A percentile compares a stretch with the other conserved stretches of the same genome.
These are phyloP conservation scores for Hemaris fuciformis DNA, from an alignment of 2,888 invertebrate genomes.

Conservation along the genomic window DNA sequence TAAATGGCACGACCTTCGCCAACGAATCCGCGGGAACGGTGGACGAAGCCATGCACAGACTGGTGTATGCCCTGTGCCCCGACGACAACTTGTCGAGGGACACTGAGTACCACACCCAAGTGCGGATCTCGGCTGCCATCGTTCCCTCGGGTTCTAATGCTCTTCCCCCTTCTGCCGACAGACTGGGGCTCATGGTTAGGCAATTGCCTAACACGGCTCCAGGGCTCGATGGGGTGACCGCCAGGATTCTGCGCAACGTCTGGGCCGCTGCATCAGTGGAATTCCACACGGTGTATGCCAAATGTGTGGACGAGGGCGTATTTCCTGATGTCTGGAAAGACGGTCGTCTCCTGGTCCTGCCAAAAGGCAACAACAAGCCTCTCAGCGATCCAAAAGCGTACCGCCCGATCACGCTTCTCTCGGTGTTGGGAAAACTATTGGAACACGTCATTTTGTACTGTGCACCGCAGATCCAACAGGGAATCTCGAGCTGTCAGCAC, in stretches of 20 bases:
- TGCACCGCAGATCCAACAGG: constrained; percentile 19
- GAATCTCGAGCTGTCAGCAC: constrained; percentile 31
- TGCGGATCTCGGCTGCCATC: constrained; percentile 25
- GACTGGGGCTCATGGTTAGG: too few relatives aligned
- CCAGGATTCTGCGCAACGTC: too few relatives aligned
- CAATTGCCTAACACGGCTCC: too few relatives aligned
- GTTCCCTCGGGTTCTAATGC: constrained; percentile 23
- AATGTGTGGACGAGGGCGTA: constrained; percentile 26
- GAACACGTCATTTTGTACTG: constrained; percentile 29
- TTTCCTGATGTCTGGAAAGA: constrained; percentile 35
- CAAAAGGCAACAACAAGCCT: constrained; percentile 30
- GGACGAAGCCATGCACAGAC: constrained; percentile 19
- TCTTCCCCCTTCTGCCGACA: constrained; percentile 15
- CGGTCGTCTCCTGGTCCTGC: constrained; percentile 27
- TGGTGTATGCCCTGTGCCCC: constrained; percentile 31
- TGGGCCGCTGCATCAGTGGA: constrained; percentile 23
- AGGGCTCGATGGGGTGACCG: too few relatives aligned
- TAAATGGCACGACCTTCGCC: constrained; percentile 17
- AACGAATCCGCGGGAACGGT: constrained; percentile 17
- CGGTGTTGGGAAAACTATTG: constrained; percentile 36
- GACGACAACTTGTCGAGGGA: constrained; percentile 28
- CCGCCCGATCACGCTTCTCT: constrained; percentile 19
- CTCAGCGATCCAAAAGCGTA: constrained; percentile 32
- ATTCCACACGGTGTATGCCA: constrained; percentile 13
- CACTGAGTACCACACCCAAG: constrained; percentile 24